Evolutionary conservation across 1,140 invertebrate genomes (phyloP).

Genomic region (Lasaia peninsularis): DNA sequence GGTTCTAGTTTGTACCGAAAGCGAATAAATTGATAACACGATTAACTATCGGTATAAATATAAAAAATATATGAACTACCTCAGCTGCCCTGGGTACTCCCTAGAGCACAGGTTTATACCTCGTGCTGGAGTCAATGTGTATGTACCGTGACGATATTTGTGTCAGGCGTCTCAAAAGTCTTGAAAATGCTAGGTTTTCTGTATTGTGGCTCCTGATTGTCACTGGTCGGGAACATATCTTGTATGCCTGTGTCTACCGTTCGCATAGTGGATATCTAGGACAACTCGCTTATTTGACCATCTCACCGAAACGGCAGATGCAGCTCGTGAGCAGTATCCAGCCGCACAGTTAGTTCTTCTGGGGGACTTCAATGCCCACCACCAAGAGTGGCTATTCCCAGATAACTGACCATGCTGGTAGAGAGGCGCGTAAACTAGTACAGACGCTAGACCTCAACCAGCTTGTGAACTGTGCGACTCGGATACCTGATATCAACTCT

Average conservation of each 20-base stretch:
- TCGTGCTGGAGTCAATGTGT: neutral
- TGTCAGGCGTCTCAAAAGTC: too few relatives aligned
- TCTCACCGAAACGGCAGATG: too few relatives aligned
- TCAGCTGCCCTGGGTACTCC: neutral
- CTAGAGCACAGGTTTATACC: neutral
- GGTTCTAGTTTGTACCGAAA: too few relatives aligned
- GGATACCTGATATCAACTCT: too few relatives aligned
- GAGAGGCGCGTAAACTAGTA: neutral
- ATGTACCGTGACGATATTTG: neutral
- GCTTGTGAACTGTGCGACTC: too few relatives aligned
- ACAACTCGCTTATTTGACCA: too few relatives aligned
- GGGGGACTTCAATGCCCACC: too few relatives aligned
- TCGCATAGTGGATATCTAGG: constrained; percentile 13
- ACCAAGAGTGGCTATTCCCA: too few relatives aligned
- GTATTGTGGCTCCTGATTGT: constrained; percentile 12
- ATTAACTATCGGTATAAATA: too few relatives aligned
- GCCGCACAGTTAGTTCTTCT: neutral
- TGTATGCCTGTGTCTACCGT: constrained; percentile 15
- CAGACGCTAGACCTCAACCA: neutral
- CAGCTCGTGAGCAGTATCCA: neutral
- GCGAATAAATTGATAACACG: too few relatives aligned
- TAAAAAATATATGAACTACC: too few relatives aligned
- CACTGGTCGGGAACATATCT: neutral
- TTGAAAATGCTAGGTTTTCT: neutral
- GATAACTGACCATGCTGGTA: neutral